Evolutionary conservation across 2,797 vertebrate genomes (phyloP).

Genomic region (Oophaga sylvatica): DNA sequence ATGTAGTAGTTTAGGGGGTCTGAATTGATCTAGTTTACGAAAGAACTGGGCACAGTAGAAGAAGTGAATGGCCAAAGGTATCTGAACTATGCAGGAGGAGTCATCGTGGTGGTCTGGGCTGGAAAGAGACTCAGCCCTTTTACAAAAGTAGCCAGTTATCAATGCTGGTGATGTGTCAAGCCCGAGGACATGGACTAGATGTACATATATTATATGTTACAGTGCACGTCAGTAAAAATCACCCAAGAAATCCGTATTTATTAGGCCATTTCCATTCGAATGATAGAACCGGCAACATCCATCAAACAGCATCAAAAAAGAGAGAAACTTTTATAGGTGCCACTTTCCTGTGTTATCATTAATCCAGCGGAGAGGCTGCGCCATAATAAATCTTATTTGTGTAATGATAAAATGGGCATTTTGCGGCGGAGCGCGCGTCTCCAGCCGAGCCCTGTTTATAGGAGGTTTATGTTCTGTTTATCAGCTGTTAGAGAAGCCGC

Average conservation of each 20-base stretch:
- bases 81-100: too few relatives aligned
- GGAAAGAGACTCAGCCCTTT: too few relatives aligned
- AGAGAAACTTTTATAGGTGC: neutral
- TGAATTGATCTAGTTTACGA: too few relatives aligned
- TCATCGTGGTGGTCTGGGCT: too few relatives aligned
- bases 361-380: neutral
- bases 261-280: neutral
- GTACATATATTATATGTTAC: neutral
- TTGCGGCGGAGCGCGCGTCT: neutral
- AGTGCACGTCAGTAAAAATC: neutral
- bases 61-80: too few relatives aligned
- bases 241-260: neutral
- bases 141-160: too few relatives aligned
- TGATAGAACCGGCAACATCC: neutral
- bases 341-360: neutral
- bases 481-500: constrained; percentile 39
- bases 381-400: constrained; percentile 44
- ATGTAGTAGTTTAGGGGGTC: too few relatives aligned
- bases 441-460: constrained; percentile 13
- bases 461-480: constrained; percentile 41
- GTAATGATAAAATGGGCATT: constrained; percentile 25
- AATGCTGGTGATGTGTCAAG: too few relatives aligned
- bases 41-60: too few relatives aligned
- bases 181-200: too few relatives aligned
- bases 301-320: constrained; percentile 4